phyloP scores from a whole-genome alignment of 2,888 invertebrate genomes.

The Chalcosyrphus nemorum region DNA sequence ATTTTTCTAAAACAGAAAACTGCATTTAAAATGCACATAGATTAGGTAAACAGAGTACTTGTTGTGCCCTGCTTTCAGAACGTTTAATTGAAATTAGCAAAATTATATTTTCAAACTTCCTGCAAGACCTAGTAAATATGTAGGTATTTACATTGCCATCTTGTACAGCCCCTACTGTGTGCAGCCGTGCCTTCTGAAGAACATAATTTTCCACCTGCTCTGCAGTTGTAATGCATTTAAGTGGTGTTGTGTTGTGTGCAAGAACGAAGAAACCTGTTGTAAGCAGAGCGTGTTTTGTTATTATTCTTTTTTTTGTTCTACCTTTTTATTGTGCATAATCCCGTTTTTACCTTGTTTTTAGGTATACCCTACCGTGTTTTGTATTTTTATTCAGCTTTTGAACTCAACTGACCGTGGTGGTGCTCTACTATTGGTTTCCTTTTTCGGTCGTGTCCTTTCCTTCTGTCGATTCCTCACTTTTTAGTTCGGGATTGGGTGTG shows the following conservation, averaged over 20 bases:
- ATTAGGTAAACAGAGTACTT: neutral
- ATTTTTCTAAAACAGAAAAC: neutral
- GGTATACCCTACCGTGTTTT: neutral
- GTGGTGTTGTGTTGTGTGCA: conserved; percentile 3
- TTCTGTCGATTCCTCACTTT: neutral
- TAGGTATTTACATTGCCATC: neutral
- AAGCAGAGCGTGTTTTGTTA: conserved; percentile 18
- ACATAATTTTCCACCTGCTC: conserved; percentile 64
- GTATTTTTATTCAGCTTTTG: conserved; percentile 1
- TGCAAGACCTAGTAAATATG: neutral
- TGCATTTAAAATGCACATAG: neutral
- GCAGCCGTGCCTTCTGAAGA: conserved; percentile 3
- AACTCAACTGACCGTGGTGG: conserved; percentile 58
- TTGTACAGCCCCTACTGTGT: conserved; percentile 48
- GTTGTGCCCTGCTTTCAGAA: neutral
- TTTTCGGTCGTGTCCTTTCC: conserved; percentile 40
- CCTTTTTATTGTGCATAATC: conserved; percentile 29
- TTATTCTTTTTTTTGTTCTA: conserved; percentile 11
- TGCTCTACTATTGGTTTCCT: conserved; percentile 56
- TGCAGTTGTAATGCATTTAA: conserved; percentile 24
- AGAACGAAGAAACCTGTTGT: conserved; percentile 61
- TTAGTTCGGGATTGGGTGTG: conserved; percentile 16
- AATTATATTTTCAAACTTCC: neutral
- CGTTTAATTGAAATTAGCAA: neutral
- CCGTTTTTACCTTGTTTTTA: conserved; percentile 51